Evolutionary conservation across 2,888 invertebrate genomes (phyloP).

Genomic region (Pristionchus maxplancki): DNA sequence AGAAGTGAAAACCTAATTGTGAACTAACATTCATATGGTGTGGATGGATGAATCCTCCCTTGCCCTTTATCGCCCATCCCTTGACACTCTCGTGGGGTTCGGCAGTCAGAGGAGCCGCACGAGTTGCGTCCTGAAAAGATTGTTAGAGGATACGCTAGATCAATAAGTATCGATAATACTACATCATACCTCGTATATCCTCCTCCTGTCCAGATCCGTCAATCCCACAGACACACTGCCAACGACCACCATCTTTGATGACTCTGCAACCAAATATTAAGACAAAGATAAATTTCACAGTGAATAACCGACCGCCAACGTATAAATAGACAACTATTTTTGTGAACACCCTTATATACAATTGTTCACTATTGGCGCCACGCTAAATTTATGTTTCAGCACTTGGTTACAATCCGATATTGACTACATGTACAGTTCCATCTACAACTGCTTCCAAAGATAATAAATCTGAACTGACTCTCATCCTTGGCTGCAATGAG

Average conservation of each 20-base stretch:
- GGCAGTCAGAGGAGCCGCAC: background rate
- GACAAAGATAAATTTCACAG: background rate
- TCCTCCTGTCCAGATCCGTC: constrained; percentile 52
- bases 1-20: background rate
- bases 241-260: constrained; percentile 32
- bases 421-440: background rate
- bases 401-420: background rate
- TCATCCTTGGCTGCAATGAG: constrained; percentile 64
- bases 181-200: constrained; percentile 50
- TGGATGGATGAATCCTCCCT: constrained; percentile 50
- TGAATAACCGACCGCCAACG: too few species aligned
- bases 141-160: background rate
- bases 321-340: too few species aligned
- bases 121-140: constrained; percentile 40
- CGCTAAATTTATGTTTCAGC: background rate
- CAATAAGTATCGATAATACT: background rate
- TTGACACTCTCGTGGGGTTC: constrained; percentile 3
- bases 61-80: constrained; percentile 7
- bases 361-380: too few species aligned
- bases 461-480: background rate
- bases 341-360: too few species aligned
- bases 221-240: constrained; percentile 51
- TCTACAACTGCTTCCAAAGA: too few species aligned
- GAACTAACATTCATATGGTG: constrained; percentile 5
- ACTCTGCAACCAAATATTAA: background rate